Percentiles rank a stretch among this genome's conserved stretches.
These are phyloP conservation scores for Orientallactaga sibirica DNA, from an alignment of 2,797 vertebrate species.

Conservation along the genomic window DNA sequence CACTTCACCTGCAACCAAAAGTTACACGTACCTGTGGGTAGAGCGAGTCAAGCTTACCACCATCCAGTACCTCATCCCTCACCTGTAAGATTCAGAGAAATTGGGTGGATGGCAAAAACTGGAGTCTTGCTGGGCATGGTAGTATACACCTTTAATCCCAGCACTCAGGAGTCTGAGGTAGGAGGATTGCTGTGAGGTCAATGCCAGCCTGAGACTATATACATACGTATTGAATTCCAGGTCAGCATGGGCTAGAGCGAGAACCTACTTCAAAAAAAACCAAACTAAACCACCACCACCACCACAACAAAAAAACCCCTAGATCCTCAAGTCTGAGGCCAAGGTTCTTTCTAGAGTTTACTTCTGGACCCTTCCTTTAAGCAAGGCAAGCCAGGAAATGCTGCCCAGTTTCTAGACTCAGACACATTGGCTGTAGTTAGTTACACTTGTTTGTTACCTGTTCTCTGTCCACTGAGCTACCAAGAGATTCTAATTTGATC, in stretches of 20 bases:
- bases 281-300: no score
- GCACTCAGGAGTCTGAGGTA: no score
- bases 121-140: background rate
- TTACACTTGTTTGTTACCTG: background rate
- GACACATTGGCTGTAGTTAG: background rate
- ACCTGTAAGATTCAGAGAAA: background rate
- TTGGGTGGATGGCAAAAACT: background rate
- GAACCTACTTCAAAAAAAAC: no score
- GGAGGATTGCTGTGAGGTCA: no score
- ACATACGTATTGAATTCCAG: no score
- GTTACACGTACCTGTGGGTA: background rate
- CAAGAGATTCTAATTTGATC: background rate
- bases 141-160: no score
- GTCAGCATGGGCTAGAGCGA: no score
- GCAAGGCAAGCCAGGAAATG: background rate
- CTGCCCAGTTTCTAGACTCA: background rate
- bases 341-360: background rate
- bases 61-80: background rate
- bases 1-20: background rate
- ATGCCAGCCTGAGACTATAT: no score
- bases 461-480: background rate
- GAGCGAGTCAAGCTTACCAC: background rate
- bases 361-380: background rate
- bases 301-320: background rate
- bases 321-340: background rate